phyloP scores from a whole-genome alignment of 2,888 invertebrate species.

The Callimorpha dominula region DNA sequence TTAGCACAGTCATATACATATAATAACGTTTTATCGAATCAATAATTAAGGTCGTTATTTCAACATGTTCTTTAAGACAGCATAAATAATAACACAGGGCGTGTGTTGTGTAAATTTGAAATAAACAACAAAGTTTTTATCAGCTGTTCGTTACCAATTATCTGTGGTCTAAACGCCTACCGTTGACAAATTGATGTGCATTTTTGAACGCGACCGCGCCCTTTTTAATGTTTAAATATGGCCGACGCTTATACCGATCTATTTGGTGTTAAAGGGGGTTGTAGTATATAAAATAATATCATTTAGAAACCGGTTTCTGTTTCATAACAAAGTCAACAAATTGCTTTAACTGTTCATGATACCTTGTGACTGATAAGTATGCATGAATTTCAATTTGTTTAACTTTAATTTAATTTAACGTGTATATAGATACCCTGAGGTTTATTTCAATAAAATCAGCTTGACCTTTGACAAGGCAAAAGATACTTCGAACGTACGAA shows the following conservation, averaged over 20 bases:
- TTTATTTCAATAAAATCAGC: not conserved
- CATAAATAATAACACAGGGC: constrained; percentile 48
- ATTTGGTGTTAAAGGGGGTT: constrained; percentile 30
- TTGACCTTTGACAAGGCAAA: no score
- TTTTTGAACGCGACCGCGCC: constrained; percentile 58
- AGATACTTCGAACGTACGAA: no score
- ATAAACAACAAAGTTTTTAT: constrained; percentile 69
- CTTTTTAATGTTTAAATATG: constrained; percentile 61
- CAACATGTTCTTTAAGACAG: constrained; percentile 36
- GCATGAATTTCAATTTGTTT: no score
- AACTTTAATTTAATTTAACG: not conserved
- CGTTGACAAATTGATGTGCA: constrained; percentile 77
- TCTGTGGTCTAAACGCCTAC: constrained; percentile 71
- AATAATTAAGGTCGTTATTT: constrained; percentile 23
- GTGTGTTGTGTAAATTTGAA: constrained; percentile 56
- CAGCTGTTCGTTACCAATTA: constrained; percentile 75
- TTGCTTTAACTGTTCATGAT: not conserved
- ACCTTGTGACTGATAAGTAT: not conserved
- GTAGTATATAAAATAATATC: constrained; percentile 7
- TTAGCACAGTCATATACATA: constrained; percentile 8
- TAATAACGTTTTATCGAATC: constrained; percentile 22
- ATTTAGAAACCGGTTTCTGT: not conserved
- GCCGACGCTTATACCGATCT: constrained; percentile 49
- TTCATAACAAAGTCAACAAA: constrained; percentile 10
- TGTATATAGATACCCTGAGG: not conserved